These are phyloP conservation scores for Charadrius vociferus DNA, from an alignment of 2,113 vertebrate species.

Conservation along the genomic window DNA sequence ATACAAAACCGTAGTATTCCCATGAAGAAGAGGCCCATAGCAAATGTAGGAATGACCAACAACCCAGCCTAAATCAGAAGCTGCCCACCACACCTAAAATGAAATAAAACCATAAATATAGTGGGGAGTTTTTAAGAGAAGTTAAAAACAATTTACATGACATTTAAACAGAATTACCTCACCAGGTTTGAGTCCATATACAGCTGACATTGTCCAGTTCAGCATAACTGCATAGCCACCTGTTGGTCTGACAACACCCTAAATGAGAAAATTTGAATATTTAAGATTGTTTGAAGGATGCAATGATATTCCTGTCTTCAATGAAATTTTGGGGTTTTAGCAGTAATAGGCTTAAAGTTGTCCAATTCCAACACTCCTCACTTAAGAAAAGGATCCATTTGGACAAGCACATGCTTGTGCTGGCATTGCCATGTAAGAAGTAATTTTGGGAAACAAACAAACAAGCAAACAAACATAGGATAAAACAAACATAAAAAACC, in stretches of 20 bases:
- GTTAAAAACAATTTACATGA: not conserved
- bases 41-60: slow-evolving; percentile 98
- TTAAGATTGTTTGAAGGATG: not conserved
- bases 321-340: not conserved
- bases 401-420: not conserved
- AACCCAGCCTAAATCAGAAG: slow-evolving; percentile 97
- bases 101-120: not conserved
- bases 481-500: not conserved
- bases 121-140: not conserved
- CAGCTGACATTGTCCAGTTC: slow-evolving; percentile 95
- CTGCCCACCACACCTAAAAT: slow-evolving; percentile 96
- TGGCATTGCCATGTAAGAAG: not conserved
- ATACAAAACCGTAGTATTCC: slow-evolving; percentile 92
- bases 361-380: not conserved
- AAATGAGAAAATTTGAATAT: slow-evolving; percentile 13
- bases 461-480: not conserved
- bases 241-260: slow-evolving; percentile 92
- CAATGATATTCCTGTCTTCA: not conserved
- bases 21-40: slow-evolving; percentile 93
- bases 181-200: slow-evolving; percentile 90
- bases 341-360: not conserved
- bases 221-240: slow-evolving; percentile 96
- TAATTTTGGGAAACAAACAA: not conserved
- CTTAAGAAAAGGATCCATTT: not conserved
- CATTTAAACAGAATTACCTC: slow-evolving; percentile 82